Evolutionary conservation across 2,113 vertebrate genomes (phyloP).

Genomic region (Salvelinus alpinus): DNA sequence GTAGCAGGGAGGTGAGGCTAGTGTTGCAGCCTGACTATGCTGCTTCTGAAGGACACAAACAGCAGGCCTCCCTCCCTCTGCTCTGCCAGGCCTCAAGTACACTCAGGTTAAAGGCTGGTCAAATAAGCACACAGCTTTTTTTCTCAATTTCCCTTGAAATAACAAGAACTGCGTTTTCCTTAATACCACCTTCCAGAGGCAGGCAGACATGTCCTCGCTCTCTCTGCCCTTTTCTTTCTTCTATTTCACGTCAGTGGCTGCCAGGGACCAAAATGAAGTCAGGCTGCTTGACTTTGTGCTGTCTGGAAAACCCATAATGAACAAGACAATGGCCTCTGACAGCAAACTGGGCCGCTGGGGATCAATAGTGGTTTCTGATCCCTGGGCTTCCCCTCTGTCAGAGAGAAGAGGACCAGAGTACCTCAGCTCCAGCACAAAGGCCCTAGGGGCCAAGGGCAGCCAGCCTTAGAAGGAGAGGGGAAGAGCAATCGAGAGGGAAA

Average conservation of each 20-base stretch:
- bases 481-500: not conserved
- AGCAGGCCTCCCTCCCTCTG: slow-evolving; percentile 7
- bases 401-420: slow-evolving; percentile 18
- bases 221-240: slow-evolving; percentile 11
- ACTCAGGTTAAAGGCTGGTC: slow-evolving; percentile 54
- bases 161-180: not conserved
- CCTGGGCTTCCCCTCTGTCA: slow-evolving; percentile 26
- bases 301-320: slow-evolving; percentile 44
- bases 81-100: slow-evolving; percentile 40
- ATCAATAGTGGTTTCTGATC: slow-evolving; percentile 50
- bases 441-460: not conserved
- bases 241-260: not conserved
- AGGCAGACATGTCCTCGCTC: not conserved
- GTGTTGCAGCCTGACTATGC: slow-evolving; percentile 25
- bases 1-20: slow-evolving; percentile 20
- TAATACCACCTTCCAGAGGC: slow-evolving; percentile 19
- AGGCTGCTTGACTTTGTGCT: slow-evolving; percentile 39
- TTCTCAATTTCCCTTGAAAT: slow-evolving; percentile 37
- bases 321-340: slow-evolving; percentile 37
- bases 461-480: not conserved
- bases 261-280: slow-evolving; percentile 33
- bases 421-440: not conserved
- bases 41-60: slow-evolving; percentile 53
- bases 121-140: slow-evolving; percentile 19
- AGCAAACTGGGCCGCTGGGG: slow-evolving; percentile 40